A percentile compares a stretch with the other conserved stretches of the same genome.
Conservation (phyloP, 2,888 invertebrate genomes). For the Beris chalybata region DNA sequence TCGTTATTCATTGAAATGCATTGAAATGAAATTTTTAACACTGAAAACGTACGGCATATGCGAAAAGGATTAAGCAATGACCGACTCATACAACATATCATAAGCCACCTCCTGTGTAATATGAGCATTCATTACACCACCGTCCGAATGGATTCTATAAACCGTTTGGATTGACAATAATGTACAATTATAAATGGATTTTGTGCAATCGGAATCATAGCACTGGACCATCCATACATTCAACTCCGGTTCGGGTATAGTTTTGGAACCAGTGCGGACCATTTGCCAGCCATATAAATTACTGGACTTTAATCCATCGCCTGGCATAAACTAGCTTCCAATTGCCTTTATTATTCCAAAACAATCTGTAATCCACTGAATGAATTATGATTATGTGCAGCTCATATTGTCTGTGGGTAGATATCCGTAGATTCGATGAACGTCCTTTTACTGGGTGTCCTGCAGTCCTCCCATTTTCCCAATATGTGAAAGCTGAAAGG, state of each 20-base stretch:
- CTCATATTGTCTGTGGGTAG: constrained; percentile 36
- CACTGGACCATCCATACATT: background rate
- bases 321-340: constrained; percentile 42
- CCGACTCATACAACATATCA: constrained; percentile 29
- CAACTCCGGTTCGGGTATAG: background rate
- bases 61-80: constrained; percentile 28
- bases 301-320: constrained; percentile 39
- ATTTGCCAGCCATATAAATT: constrained; percentile 40
- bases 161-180: constrained; percentile 38
- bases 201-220: constrained; percentile 46
- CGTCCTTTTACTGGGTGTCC: constrained; percentile 13
- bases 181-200: constrained; percentile 52
- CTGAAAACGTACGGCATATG: constrained; percentile 9
- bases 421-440: constrained; percentile 22
- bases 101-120: constrained; percentile 30
- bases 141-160: constrained; percentile 35
- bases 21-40: constrained; percentile 24
- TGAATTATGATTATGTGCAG: constrained; percentile 42
- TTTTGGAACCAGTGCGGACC: constrained; percentile 30
- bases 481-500: too few species aligned
- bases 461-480: too few species aligned
- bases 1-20: constrained; percentile 13
- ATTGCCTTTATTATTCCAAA: constrained; percentile 43
- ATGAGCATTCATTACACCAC: constrained; percentile 32
- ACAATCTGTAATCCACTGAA: constrained; percentile 44